Percentiles rank a stretch among this genome's conserved stretches.
These are phyloP conservation scores for Hydrocynus forskahlii DNA, from an alignment of 2,797 vertebrate genomes.

Conservation along the genomic window DNA sequence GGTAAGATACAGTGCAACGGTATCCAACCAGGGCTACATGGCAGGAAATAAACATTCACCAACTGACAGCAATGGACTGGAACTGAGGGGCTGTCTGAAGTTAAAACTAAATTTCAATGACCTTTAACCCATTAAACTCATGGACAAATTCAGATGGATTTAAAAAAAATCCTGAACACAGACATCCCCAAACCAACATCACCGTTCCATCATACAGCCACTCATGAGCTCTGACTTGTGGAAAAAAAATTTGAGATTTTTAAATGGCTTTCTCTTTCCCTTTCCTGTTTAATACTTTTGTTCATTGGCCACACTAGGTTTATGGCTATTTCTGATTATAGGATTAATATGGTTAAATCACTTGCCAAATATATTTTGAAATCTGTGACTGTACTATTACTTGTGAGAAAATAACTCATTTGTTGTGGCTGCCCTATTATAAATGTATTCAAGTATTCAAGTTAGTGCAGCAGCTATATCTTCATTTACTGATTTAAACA, in stretches of 20 bases:
- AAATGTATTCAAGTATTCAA: no score
- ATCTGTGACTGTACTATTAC: no score
- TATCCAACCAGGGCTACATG: conserved; percentile 70
- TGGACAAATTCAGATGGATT: not conserved
- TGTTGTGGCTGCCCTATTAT: no score
- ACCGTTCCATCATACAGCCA: not conserved
- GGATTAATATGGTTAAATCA: no score
- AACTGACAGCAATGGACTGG: not conserved
- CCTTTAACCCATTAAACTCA: not conserved
- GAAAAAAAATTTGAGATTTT: no score
- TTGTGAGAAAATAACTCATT: no score
- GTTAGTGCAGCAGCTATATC: not conserved
- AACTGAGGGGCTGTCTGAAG: not conserved
- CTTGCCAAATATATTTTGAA: no score
- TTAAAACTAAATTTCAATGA: not conserved
- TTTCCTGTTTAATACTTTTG: no score
- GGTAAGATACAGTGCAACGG: conserved; percentile 44
- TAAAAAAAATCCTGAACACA: not conserved
- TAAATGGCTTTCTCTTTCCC: no score
- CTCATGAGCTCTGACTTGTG: not conserved
- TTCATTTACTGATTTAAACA: not conserved
- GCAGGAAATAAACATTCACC: conserved; percentile 28
- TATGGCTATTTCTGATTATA: no score
- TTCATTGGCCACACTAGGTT: no score
- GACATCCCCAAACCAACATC: not conserved